Evolutionary conservation across 2,888 invertebrate genomes (phyloP), one percentile per base, ranked within the genome.

Genomic region (Merodon equestris): DNA sequence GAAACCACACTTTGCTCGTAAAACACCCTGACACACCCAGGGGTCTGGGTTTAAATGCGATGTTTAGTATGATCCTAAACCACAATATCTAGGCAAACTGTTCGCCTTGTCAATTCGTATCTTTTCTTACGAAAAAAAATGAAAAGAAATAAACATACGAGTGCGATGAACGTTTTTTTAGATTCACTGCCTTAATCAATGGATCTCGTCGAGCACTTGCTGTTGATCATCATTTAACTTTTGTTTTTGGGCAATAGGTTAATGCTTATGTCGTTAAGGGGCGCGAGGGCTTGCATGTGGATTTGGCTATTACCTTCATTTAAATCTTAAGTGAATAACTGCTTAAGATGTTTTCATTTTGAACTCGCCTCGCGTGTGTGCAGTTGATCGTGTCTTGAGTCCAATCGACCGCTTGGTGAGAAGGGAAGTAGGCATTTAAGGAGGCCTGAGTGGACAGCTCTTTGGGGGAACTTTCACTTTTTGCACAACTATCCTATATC

Each of bases 251-350:
- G 7, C 27, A 27, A 27, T 7, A 27, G 27, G 27, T 7, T 27
- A 27, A 7, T 4, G 27, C 27, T 27, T 4, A 27, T 27, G 27
- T 7, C 27, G 2, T 2, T 4, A 7, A 0, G 17, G 17, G 56
- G 9, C 36, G 44, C n/a, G 27, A 2, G 27, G 40, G 34, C 10
- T n/a, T 17, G 15, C 17, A n/a, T 17, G 12, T 42, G 27, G n/a
- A 38, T 40, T 56, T 2, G 27, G 51, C 40, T 13, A 70, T 70
- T 61, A 56, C 38, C 48, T 74, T 74, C 50, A 45, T 67, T 74
- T 48, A 61, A n/a, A 36, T 44, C 38, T 67, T 61, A 74, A 68
- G 67, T 74, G 67, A 61, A 67, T 61, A 67, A 74, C 56, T 67
- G 27, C 54, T 61, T 34, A 40, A 54, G 60, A 54, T 48, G 19